phyloP scores from a whole-genome alignment of 2,888 invertebrate species.

The Phyto melanocephala region DNA sequence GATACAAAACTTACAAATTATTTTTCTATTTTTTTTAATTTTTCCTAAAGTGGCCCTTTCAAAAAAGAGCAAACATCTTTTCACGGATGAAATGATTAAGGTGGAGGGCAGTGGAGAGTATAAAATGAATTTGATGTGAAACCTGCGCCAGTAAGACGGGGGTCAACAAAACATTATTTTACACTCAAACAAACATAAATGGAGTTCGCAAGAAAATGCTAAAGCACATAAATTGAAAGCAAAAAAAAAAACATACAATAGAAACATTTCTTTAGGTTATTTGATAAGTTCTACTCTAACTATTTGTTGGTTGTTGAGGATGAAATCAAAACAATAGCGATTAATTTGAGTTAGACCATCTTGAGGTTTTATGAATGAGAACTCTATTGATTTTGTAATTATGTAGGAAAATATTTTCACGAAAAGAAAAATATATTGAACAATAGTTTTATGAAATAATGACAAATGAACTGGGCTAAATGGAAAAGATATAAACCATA shows the following conservation, averaged over 20 bases:
- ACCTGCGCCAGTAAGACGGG: slow-evolving; percentile 63
- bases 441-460: neutral
- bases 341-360: neutral
- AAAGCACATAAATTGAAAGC: neutral
- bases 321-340: neutral
- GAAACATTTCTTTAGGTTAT: slow-evolving; percentile 21
- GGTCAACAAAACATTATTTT: slow-evolving; percentile 58
- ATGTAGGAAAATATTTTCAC: neutral
- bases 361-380: neutral
- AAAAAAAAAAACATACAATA: neutral
- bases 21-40: slow-evolving; percentile 42
- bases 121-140: slow-evolving; percentile 48
- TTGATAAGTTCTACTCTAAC: neutral
- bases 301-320: neutral
- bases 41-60: slow-evolving; percentile 48
- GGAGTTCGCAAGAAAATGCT: neutral
- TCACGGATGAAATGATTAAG: neutral
- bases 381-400: neutral
- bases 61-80: slow-evolving; percentile 15
- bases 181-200: slow-evolving; percentile 25
- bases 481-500: neutral
- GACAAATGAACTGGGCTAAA: neutral
- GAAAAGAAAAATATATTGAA: neutral
- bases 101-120: neutral
- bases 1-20: slow-evolving; percentile 56